A percentile compares a stretch with the other conserved stretches of the same genome.
phyloP scores from a whole-genome alignment of 1,140 invertebrate species.

The Nephotettix cincticeps region DNA sequence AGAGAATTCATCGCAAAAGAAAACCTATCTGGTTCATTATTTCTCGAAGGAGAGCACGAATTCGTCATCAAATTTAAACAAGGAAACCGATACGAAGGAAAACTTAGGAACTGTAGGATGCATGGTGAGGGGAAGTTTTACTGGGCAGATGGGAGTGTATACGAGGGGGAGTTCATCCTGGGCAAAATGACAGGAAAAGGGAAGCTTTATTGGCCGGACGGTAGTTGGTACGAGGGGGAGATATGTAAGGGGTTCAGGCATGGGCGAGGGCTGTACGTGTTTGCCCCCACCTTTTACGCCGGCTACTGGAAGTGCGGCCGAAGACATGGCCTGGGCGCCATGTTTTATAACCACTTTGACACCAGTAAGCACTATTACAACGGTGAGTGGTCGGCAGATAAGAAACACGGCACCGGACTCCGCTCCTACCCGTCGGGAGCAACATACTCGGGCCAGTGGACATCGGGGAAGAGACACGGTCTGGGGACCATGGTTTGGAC shows the following conservation, averaged over 20 bases:
- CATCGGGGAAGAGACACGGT: conserved; percentile 50
- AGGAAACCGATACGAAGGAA: background rate
- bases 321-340: conserved; percentile 46
- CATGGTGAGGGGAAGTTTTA: conserved; percentile 28
- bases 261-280: conserved; percentile 53
- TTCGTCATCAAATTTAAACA: background rate
- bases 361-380: conserved; percentile 53
- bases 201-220: conserved; percentile 52
- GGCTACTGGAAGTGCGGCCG: conserved; percentile 44
- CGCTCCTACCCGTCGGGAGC: conserved; percentile 45
- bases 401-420: conserved; percentile 41
- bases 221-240: conserved; percentile 56
- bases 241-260: conserved; percentile 55
- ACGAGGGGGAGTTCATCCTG: conserved; percentile 51
- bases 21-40: too few relatives aligned
- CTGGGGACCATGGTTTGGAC: conserved; percentile 56
- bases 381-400: conserved; percentile 54
- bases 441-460: conserved; percentile 56
- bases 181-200: conserved; percentile 56
- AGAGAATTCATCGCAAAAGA: too few relatives aligned
- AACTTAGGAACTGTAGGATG: conserved; percentile 16
- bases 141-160: conserved; percentile 29
- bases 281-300: conserved; percentile 39
- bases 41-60: too few relatives aligned
- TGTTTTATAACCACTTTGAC: conserved; percentile 51